These are phyloP conservation scores for Bombus picipes DNA, from an alignment of 1,140 invertebrate species.

Conservation along the genomic window DNA sequence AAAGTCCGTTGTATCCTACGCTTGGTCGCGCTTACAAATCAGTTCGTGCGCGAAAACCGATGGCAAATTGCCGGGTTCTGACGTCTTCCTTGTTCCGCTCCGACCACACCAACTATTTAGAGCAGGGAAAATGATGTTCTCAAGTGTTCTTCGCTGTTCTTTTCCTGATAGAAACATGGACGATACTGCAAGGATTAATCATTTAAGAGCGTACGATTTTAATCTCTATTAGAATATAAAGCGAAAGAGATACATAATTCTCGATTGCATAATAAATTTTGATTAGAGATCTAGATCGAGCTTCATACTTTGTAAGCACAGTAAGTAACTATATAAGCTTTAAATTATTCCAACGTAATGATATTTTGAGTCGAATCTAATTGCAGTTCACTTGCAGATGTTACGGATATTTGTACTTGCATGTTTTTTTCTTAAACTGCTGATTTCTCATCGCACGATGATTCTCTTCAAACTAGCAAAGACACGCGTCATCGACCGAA, in stretches of 20 bases:
- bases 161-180: background rate
- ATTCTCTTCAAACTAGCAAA: too few relatives aligned
- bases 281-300: too few relatives aligned
- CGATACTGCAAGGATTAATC: background rate
- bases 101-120: background rate
- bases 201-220: background rate
- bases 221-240: background rate
- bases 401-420: too few relatives aligned
- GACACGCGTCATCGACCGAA: too few relatives aligned
- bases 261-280: background rate
- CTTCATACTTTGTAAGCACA: too few relatives aligned
- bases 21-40: background rate
- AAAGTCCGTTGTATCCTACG: background rate
- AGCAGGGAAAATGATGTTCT: background rate
- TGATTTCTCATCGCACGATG: too few relatives aligned
- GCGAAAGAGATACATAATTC: background rate
- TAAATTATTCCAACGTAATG: too few relatives aligned
- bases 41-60: background rate
- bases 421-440: too few relatives aligned
- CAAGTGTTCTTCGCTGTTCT: background rate
- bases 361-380: too few relatives aligned
- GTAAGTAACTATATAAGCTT: too few relatives aligned
- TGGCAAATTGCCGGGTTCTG: constrained; percentile 20
- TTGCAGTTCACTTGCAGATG: too few relatives aligned
- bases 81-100: constrained; percentile 1